phyloP scores from a whole-genome alignment of 1,140 invertebrate species.

The Thalassaphorura encarpata region DNA sequence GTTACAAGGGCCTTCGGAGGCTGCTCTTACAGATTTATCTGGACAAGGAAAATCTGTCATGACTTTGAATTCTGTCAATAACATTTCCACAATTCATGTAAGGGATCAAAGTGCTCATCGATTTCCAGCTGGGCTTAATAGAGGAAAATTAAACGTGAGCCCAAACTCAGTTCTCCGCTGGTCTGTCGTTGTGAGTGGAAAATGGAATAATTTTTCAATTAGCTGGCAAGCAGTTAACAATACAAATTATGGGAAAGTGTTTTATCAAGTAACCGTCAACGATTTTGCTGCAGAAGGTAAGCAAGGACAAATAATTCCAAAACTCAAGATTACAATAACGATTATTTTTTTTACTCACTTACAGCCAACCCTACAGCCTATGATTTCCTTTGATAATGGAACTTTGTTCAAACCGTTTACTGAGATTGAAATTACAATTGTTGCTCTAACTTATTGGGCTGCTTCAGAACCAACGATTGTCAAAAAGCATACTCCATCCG shows the following conservation, averaged over 20 bases:
- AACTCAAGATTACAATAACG: no score
- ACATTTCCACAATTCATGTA: constrained; percentile 59
- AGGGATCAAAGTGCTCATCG: constrained; percentile 56
- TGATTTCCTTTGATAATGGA: constrained; percentile 39
- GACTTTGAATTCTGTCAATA: constrained; percentile 48
- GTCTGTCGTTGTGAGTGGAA: constrained; percentile 55
- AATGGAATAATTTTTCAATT: constrained; percentile 65
- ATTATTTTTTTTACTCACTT: constrained; percentile 1
- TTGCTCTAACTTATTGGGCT: constrained; percentile 75
- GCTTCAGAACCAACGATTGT: constrained; percentile 48
- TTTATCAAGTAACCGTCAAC: constrained; percentile 68
- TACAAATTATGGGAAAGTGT: constrained; percentile 67
- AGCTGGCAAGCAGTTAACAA: constrained; percentile 60
- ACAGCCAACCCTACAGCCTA: constrained; percentile 32
- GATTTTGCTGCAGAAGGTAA: constrained; percentile 32
- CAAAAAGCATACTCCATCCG: constrained; percentile 41
- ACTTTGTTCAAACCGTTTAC: constrained; percentile 54
- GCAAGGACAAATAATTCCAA: no score
- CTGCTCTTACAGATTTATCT: constrained; percentile 63
- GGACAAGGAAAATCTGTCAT: constrained; percentile 65
- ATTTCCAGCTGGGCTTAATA: constrained; percentile 42
- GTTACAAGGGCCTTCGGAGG: constrained; percentile 62
- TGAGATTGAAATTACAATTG: constrained; percentile 55
- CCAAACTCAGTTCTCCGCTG: constrained; percentile 52
- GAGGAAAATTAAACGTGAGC: constrained; percentile 45